A percentile compares a stretch with the other conserved stretches of the same genome.
Evolutionary conservation across 1,140 invertebrate genomes (phyloP).

Genomic region (Drosophila sproati): DNA sequence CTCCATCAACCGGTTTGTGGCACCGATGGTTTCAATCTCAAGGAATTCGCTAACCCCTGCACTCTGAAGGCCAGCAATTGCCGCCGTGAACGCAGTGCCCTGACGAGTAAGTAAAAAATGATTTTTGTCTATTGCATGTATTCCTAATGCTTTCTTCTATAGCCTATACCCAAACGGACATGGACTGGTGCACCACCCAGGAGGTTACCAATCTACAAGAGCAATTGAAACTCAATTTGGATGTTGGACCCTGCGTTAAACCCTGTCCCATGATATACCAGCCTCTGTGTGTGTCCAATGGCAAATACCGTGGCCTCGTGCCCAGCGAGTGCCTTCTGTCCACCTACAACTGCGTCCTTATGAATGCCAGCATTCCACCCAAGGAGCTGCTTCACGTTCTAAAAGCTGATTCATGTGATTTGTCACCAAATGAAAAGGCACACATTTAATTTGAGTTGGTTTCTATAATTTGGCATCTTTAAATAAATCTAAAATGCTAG

Average conservation of each 20-base stretch:
- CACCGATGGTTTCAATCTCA: conserved; percentile 65
- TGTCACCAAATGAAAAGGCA: neutral
- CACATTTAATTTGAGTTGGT: neutral
- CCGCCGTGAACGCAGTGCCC: conserved; percentile 55
- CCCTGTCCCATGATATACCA: conserved; percentile 79
- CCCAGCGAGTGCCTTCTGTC: conserved; percentile 67
- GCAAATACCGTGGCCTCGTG: conserved; percentile 67
- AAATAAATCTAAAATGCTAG: too few relatives aligned
- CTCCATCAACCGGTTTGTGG: conserved; percentile 71
- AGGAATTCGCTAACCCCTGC: conserved; percentile 71
- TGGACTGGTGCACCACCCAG: conserved; percentile 76
- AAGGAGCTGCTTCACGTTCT: conserved; percentile 49
- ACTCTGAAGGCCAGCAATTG: conserved; percentile 68
- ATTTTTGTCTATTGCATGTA: neutral
- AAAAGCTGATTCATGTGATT: conserved; percentile 47
- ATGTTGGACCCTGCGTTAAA: conserved; percentile 60
- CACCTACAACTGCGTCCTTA: conserved; percentile 69
- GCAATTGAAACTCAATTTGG: conserved; percentile 58
- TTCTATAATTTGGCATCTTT: too few relatives aligned
- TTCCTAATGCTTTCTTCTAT: neutral
- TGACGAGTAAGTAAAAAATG: conserved; percentile 46
- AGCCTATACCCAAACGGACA: conserved; percentile 64
- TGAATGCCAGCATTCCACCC: conserved; percentile 32
- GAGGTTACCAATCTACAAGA: conserved; percentile 59
- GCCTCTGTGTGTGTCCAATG: conserved; percentile 77